Evolutionary conservation across 1,140 invertebrate genomes (phyloP).

Genomic region (Micrasema minimum): DNA sequence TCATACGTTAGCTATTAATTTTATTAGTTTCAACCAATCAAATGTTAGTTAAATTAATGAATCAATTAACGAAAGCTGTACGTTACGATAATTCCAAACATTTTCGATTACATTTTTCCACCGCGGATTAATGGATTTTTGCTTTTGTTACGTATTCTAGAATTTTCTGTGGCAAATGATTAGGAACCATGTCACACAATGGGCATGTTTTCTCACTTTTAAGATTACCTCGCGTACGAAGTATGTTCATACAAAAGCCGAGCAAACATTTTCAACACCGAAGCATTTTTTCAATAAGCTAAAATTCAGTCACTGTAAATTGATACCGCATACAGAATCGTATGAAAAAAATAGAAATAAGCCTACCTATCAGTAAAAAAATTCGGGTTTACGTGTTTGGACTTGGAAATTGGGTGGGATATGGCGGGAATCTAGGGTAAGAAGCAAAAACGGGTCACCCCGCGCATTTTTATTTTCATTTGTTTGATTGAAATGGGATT

Average conservation of each 20-base stretch:
- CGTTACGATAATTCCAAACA: too few species aligned
- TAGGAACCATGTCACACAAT: too few species aligned
- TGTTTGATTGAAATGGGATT: conserved; percentile 52
- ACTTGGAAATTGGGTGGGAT: conserved; percentile 45
- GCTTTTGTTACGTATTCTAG: too few species aligned
- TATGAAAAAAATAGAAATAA: conserved; percentile 42
- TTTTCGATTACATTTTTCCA: too few species aligned
- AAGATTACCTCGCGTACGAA: too few species aligned
- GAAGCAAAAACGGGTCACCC: conserved; percentile 23
- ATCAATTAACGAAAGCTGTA: too few species aligned
- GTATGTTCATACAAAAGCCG: not conserved
- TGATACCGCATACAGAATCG: conserved; percentile 34
- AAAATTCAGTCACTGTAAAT: conserved; percentile 27
- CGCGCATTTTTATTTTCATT: conserved; percentile 50
- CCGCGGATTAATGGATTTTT: too few species aligned
- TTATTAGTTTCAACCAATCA: too few species aligned
- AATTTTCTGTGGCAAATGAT: too few species aligned
- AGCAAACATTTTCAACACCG: not conserved
- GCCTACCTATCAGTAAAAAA: conserved; percentile 31
- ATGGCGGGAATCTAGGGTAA: conserved; percentile 7
- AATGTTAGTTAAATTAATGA: too few species aligned
- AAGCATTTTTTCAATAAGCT: conserved; percentile 20
- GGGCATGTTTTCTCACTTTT: too few species aligned
- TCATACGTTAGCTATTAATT: too few species aligned
- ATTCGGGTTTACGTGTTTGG: conserved; percentile 50